Evolutionary conservation across 2,113 vertebrate species (phyloP), one percentile per base, ranked within the genome.

Genomic region (Chaetodon auriga): DNA sequence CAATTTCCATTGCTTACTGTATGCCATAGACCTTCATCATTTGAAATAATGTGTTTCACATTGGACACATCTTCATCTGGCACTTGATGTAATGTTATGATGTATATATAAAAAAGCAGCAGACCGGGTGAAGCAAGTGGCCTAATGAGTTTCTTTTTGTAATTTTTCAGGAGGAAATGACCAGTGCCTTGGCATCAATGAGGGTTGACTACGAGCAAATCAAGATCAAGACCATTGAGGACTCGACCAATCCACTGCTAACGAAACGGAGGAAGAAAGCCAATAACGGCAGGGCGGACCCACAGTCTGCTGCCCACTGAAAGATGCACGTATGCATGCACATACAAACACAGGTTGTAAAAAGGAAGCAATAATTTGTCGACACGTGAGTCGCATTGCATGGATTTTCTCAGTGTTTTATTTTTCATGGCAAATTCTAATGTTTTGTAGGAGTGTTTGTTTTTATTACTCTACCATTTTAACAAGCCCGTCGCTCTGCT

Each of bases 141-240:
- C 53, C 51, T 68, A 49, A 85, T 62, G 9, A 10, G 5, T 4
- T 53, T 58, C 0, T 49, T 74, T 5, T 75, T 14, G 55, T 54
- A 23, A 13, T 74, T 68, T 74, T 71, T 0, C 94, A 99, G 98
- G 98, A 99, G 95, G 98, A 99, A 94, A 99, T 99, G 98, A 99
- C 98, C 81, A 99, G 97, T 91, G 98, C 98, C 87, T 96, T 99
- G 96, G 98, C 98, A 85, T 98, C 98, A 13, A 99, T 99, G 97
- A 93, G 98, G 21, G 98, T 99, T 2, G 98, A 99, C 94, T 99
- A 99, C 0, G 98, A 99, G 90, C 98, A 99, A 91, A 97, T 99
- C 92, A 99, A 98, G 95, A 99, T 99, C 92, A 99, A 99, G 94
- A 98, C 96, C 85, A 99, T 99, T 0, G 97, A 98, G 85, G 97